Evolutionary conservation across 2,888 invertebrate genomes (phyloP), one percentile per base, ranked within the genome.

Genomic region (Leptopilina myrica): DNA sequence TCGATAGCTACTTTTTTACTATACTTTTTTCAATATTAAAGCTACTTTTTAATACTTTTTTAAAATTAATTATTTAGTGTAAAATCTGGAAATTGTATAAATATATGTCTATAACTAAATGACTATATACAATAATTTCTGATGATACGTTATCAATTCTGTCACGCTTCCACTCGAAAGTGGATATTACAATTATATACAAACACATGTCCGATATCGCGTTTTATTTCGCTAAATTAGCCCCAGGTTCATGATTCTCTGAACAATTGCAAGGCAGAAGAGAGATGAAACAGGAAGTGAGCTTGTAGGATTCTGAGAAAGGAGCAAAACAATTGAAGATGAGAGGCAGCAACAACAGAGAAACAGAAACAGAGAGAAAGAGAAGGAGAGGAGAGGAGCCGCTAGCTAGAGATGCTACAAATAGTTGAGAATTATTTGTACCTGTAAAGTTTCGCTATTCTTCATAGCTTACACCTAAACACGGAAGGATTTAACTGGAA

Each of bases 261-360:
- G 43, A 15, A 43, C 66, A 66, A 40, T 66, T 66, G 43, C 66
- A 65, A 14, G 11, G 26, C 33, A 66, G 66, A 66, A 66, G 66
- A 66, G 62, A 46, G 14, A 33, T 43, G 46, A 66, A 66, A 66
- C 66, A 66, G 66, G 66, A 66, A 66, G 46, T n/a, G 43, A 9
- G 43, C 66, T 66, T n/a, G 66, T n/a, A 66, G 66, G 7, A 66
- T 66, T 66, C 66, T 43, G 9, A 43, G 66, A 66, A 66, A 46
- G 9, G 66, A 66, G 66, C 66, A 66, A 66, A 66, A 66, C 66
- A 66, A 66, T 66, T 66, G 66, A 66, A 66, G 66, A 66, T 66
- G 66, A 66, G 66, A 66, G 46, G 15, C 15, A 66, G 15, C 15
- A 66, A 43, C 66, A 66, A 43, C 15, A 9, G 43, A 66, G 66